Percentiles rank a stretch among this genome's conserved stretches.
Evolutionary conservation across 2,797 vertebrate species (phyloP).

Genomic region (Artibeus jamaicensis): DNA sequence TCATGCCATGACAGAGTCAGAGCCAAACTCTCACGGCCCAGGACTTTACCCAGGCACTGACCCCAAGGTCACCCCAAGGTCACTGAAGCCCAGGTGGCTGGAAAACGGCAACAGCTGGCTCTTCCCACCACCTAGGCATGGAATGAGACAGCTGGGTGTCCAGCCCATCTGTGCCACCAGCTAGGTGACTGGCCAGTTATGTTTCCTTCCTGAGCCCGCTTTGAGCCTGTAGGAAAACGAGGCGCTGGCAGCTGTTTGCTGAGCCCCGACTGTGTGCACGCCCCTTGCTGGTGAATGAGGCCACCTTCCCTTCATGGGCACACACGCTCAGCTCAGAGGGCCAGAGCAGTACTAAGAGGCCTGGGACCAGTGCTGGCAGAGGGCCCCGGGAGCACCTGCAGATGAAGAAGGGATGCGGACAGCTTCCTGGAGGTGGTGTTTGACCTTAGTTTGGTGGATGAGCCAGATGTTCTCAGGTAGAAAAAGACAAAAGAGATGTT

Average conservation of each 20-base stretch:
- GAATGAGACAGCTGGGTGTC: background rate
- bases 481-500: background rate
- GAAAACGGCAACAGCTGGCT: background rate
- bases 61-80: background rate
- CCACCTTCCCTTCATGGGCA: background rate
- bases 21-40: background rate
- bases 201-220: background rate
- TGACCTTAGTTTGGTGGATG: background rate
- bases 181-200: background rate
- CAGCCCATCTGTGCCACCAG: background rate
- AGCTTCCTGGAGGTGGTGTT: background rate
- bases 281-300: background rate
- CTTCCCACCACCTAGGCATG: background rate
- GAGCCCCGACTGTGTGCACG: fast-evolving
- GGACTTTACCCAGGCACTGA: background rate
- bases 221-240: background rate
- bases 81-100: background rate
- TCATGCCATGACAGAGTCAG: background rate
- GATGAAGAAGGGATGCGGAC: background rate
- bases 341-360: background rate
- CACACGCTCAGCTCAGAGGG: background rate
- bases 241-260: background rate
- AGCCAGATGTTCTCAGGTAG: background rate
- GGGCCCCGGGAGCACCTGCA: background rate
- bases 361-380: background rate